Evolutionary conservation across 2,113 vertebrate species (phyloP), one percentile per base, ranked within the genome.

Genomic region (Tringa solitaria): DNA sequence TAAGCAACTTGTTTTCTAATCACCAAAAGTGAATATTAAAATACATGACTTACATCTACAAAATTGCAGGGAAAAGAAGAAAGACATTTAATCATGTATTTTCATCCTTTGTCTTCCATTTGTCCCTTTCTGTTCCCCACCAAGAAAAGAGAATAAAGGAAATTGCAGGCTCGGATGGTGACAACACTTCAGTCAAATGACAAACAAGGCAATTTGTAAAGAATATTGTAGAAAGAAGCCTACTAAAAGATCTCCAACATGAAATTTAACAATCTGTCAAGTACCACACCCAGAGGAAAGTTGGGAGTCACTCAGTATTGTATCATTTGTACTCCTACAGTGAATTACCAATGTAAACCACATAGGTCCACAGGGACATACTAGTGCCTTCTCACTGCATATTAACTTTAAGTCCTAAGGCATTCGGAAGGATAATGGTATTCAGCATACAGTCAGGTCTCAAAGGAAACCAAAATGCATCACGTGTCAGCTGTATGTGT

Each of bases 331-430:
- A 93, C 69, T 88, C 37, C 78, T 90, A 89, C 68, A 95, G 59
- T 95, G 94, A 94, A 96, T 97, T 97, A 97, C 63, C 94, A 94
- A 72, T 56, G 93, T 95, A 98, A 98, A 96, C 95, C 81, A 94
- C 91, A 95, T 23, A 70, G 46, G 76, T 88, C 97, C 91, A 95
- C 26, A 87, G 86, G 75, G 95, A 96, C 19, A 20, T 50, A 89
- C 73, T 88, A 96, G 64, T 90, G 82, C 75, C 93, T 96, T 97
- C 95, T 94, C 96, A 91, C 89, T 97, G 91, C 92, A 91, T 97
- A 93, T 96, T 96, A 96, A 88, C 87, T 92, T 93, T 46, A 92
- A 96, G 92, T 96, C 94, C 90, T 93, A 95, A 95, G 93, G 93
- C 95, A 91, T 92, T 97, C 86, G 84, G 84, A 95, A 26, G 84